Base-by-base conservation (phyloP, 2,888 invertebrate genomes). In the Epistrophe eligans region DNA sequence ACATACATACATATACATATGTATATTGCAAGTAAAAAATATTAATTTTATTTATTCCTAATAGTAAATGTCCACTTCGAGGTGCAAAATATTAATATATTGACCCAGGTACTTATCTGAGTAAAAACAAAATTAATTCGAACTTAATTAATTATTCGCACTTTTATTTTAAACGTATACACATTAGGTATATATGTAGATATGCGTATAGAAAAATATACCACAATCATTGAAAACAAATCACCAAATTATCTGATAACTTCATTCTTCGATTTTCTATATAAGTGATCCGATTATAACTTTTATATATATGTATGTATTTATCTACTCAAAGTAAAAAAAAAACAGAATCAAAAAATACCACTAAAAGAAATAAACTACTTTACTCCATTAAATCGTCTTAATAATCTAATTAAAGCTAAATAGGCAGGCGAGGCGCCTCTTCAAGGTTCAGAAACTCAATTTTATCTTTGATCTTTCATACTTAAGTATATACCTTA, bases 331-430 rank as follows among this genome's bases (percentile, higher is more conserved):
- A 32, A 77, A 71, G 32, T 62, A 35, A 50, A 70, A 67, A 77
- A 62, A 17, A 45, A 48, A 8, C 55, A 48, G 11, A 40, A 58
- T 55, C 15, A 9, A 17, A 19, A 0, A 7, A 38, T n/a, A 17
- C 2, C 15, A 28, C 10, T 43, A 57, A 45, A 55, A n/a, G 6
- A 24, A 11, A 15, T 35, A 32, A 52, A 11, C 10, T 8, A 60
- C 70, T 58, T 17, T 19, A 73, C 74, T 24, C 60, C 77, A 77
- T 82, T 82, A 80, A 82, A 57, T 48, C 57, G 24, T 57, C 73
- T 77, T 85, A 82, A 79, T 82, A 74, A 77, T 57, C 73, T 82
- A 77, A 85, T 82, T 85, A 85, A 74, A 74, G 62, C 19, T 66
- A 24, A 24, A 24, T 24, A 24, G 67, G 67, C 50, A 66, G 40